Evolutionary conservation across 2,797 vertebrate genomes (phyloP), one percentile per base, ranked within the genome.

Genomic region (Myotis pilosus): DNA sequence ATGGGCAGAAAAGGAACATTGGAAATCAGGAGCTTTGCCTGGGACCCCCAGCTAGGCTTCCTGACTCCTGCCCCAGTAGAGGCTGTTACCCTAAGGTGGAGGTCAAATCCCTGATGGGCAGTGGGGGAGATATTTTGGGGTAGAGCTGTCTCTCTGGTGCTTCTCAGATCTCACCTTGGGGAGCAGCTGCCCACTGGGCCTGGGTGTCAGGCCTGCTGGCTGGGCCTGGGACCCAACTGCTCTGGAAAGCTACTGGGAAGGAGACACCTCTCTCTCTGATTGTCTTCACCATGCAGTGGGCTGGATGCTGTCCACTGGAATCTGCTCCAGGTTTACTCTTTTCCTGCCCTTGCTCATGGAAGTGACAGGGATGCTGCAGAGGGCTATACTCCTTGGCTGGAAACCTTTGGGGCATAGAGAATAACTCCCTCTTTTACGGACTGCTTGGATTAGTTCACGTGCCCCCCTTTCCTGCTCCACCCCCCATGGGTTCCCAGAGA

Each of bases 101-200:
- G 44, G 44, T 71, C 72, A 84, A 20, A 92, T 47, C 78, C 64
- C 51, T n/a, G 30, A 38, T 22, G 38, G 74, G 33, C 38, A 81
- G 36, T 13, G 5, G 44, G 25, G 41, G 38, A 30, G 66, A 36
- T 69, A 71, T 69, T 86, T 53, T 60, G 66, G 41, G 23, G 28
- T 5, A 57, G 41, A 5, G 5, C 62, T 86, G 28, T 62, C 76
- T 90, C 75, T 53, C 51, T 89, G 33, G 36, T 2, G 22, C 38
- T 85, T 95, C 74, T 94, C 72, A 76, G 25, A 49, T 81, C 84
- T 91, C 79, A 66, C 62, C 47, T 53, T 49, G 28, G 44, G 33
- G 80, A 82, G 57, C 36, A 79, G 51, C 64, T 82, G 62, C 41
- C 44, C 60, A 57, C 53, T 71, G 20, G 74, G 51, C 41, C 88